phyloP scores from a whole-genome alignment of 2,888 invertebrate species.

The Agrochola litura region DNA sequence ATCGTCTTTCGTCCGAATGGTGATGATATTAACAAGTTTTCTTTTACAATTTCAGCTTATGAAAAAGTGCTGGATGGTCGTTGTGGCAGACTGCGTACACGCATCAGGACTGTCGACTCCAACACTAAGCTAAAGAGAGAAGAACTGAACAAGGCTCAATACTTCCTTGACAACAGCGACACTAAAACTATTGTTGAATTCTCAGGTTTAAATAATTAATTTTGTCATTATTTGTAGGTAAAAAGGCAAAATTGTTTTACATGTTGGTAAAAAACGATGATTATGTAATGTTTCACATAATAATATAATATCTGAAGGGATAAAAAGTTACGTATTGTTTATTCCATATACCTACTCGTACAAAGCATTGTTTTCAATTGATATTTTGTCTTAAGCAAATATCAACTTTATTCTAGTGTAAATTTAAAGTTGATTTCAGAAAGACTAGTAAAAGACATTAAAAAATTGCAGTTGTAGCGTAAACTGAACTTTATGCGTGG shows the following conservation, averaged over 20 bases:
- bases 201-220: conserved; percentile 53
- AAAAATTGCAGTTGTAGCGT: too few species aligned
- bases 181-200: conserved; percentile 81
- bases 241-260: background rate
- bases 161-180: conserved; percentile 79
- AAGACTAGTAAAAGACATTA: too few species aligned
- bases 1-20: background rate
- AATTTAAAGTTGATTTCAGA: too few species aligned
- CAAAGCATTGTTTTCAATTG: too few species aligned
- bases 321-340: background rate
- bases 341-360: too few species aligned
- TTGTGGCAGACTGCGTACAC: conserved; percentile 84
- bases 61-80: conserved; percentile 85
- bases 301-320: background rate
- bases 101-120: conserved; percentile 81
- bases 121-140: conserved; percentile 80
- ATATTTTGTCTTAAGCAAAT: too few species aligned
- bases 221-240: background rate
- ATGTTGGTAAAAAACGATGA: background rate
- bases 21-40: background rate
- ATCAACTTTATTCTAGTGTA: too few species aligned
- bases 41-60: conserved; percentile 78
- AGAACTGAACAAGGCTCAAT: conserved; percentile 83
- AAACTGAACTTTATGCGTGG: too few species aligned
- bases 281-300: conserved; percentile 8